Evolutionary conservation across 2,888 invertebrate genomes (phyloP).

Genomic region (Poecilus cupreus): DNA sequence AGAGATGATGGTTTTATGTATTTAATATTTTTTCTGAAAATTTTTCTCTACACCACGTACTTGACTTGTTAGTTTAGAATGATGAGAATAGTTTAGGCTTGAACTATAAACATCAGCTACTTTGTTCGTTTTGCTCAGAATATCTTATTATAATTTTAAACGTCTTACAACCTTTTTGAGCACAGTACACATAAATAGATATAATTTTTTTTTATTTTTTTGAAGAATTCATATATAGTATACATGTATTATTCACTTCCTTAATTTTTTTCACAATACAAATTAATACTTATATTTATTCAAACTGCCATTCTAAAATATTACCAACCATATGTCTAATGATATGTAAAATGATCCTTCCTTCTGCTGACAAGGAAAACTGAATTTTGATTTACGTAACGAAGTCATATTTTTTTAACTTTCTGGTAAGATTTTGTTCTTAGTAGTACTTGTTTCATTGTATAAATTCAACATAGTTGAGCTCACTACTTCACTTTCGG

Average conservation of each 20-base stretch:
- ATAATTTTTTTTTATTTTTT: not conserved
- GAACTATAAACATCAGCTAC: not conserved
- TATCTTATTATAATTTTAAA: not conserved
- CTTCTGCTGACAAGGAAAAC: not conserved
- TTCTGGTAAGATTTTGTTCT: not conserved
- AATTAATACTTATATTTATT: not conserved
- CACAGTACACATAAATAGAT: not conserved
- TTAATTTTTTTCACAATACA: not conserved
- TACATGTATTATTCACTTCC: not conserved
- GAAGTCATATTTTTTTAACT: not conserved
- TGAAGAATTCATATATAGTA: not conserved
- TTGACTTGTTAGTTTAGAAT: not conserved
- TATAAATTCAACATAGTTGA: not conserved
- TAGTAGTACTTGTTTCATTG: too few species aligned
- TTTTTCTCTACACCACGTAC: not conserved
- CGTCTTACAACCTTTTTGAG: too few species aligned
- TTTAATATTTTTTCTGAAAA: not conserved
- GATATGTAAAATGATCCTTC: not conserved
- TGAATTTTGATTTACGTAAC: not conserved
- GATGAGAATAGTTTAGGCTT: not conserved
- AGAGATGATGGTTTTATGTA: not conserved
- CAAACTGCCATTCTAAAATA: not conserved
- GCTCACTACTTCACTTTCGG: not conserved
- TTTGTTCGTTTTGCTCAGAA: not conserved
- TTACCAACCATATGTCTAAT: not conserved